Base-by-base conservation (phyloP, 2,113 vertebrate genomes). In the Passer domesticus region DNA sequence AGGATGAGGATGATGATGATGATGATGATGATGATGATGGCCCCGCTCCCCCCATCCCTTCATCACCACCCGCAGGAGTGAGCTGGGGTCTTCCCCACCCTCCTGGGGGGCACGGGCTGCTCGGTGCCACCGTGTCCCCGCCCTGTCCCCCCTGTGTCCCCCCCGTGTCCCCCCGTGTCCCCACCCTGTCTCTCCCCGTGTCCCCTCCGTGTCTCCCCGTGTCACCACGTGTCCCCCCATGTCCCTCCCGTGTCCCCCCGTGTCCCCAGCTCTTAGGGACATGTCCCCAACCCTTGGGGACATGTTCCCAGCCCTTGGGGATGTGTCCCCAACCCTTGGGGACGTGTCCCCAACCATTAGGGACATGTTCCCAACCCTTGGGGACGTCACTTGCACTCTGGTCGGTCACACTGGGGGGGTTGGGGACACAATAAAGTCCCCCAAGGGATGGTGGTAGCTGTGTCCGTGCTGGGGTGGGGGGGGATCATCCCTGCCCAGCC, bases 1-100 rank as follows among this genome's bases (percentile, higher is more conserved):
- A 30, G 2, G 28, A 11, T 7, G 52, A 30, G 1, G 15, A 52
- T 2, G 25, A 53, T 3, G 28, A 31, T 2, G 52, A 53, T 1
- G 46, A 46, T 5, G 19, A 46, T 3, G 19, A 46, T 2, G 46
- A 47, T 5, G 46, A 46, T 3, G 46, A 44, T 44, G 43, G 17
- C 7, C 52, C 16, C 52, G 17, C 6, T 53, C 10, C 52, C 28
- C 52, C 52, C 30, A 33, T 55, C 30, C 18, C 53, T 20, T 19
- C 12, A 19, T 33, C 18, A 21, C 18, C 25, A 28, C 25, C 25
- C 50, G 9, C 16, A 52, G 50, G 53, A 55, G 53, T 55, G 53
- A 55, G 53, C 13, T 33, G 53, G 53, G 30, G 53, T 33, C 53
- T 55, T 19, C 53, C 53, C 12, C 53, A 31, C 53, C 53, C 53